These are phyloP conservation scores for Theonella swinhoei DNA, from an alignment of 37 sponge, comb jelly and placozoan genomes.

Conservation along the genomic window DNA sequence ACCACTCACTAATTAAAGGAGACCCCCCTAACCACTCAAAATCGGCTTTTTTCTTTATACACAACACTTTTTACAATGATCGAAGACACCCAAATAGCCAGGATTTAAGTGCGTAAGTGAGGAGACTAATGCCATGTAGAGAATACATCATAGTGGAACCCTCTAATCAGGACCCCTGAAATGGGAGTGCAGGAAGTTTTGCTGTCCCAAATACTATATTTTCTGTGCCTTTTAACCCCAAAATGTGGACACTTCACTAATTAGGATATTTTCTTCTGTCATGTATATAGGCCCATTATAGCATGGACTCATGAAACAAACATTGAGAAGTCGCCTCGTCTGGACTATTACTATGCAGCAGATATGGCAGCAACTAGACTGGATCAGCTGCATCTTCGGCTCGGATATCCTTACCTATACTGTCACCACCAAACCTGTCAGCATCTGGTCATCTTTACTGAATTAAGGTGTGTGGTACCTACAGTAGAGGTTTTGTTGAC, in stretches of 20 bases:
- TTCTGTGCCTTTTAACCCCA: too few species aligned
- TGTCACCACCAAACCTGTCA: conserved; percentile 91
- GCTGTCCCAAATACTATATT: too few species aligned
- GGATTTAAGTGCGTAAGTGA: conserved; percentile 57
- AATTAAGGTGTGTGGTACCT: conserved; percentile 54
- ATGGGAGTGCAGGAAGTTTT: neutral
- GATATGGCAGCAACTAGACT: conserved; percentile 61
- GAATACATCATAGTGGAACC: too few species aligned
- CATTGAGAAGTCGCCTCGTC: conserved; percentile 8
- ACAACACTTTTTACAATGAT: conserved; percentile 87
- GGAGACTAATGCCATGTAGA: neutral
- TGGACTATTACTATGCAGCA: conserved; percentile 19
- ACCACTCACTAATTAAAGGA: neutral
- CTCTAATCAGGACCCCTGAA: too few species aligned
- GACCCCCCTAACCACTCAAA: conserved; percentile 4
- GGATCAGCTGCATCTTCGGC: conserved; percentile 58
- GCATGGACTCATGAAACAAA: conserved; percentile 40
- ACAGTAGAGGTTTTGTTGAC: neutral
- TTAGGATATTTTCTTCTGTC: too few species aligned
- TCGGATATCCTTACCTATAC: conserved; percentile 95
- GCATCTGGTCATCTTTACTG: conserved; percentile 80
- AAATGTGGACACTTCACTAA: too few species aligned
- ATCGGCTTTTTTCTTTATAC: conserved; percentile 88
- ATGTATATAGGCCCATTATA: conserved; percentile 38
- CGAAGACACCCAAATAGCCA: conserved; percentile 39